Evolutionary conservation across 2,797 vertebrate species (phyloP).

Genomic region (Megaceryle alcyon): DNA sequence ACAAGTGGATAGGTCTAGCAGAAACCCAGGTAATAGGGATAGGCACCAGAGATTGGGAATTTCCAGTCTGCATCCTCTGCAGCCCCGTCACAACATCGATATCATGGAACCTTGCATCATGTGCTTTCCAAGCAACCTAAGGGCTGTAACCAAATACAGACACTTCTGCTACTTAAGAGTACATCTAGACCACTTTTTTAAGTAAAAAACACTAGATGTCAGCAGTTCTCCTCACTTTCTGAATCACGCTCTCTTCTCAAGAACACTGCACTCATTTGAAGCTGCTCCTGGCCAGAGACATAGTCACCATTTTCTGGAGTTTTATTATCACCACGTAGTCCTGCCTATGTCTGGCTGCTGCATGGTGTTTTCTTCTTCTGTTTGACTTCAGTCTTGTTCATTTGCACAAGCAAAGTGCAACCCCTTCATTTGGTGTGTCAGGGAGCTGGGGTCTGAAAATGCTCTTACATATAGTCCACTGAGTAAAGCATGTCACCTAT

Average conservation of each 20-base stretch:
- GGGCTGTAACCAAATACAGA: background rate
- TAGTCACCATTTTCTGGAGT: background rate
- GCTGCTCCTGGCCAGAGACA: background rate
- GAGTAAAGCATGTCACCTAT: accelerated
- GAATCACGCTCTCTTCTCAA: accelerated
- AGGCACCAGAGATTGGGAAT: background rate
- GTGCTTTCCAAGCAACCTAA: background rate
- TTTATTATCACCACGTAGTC: background rate
- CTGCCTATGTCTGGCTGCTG: background rate
- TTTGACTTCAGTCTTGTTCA: background rate
- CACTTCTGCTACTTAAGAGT: background rate
- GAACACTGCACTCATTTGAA: background rate
- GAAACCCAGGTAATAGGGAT: background rate
- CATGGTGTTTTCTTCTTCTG: background rate
- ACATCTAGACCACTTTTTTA: background rate
- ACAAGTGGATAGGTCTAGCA: too few species aligned
- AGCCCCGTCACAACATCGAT: background rate
- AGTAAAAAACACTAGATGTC: conserved; percentile 27
- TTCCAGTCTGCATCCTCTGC: background rate
- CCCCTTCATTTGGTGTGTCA: accelerated
- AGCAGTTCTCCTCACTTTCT: background rate
- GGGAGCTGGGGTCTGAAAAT: background rate
- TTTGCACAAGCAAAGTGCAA: background rate
- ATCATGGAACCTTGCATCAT: accelerated
- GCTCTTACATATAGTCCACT: background rate